phyloP scores from a whole-genome alignment of 2,113 vertebrate species.

The Chionis minor region DNA sequence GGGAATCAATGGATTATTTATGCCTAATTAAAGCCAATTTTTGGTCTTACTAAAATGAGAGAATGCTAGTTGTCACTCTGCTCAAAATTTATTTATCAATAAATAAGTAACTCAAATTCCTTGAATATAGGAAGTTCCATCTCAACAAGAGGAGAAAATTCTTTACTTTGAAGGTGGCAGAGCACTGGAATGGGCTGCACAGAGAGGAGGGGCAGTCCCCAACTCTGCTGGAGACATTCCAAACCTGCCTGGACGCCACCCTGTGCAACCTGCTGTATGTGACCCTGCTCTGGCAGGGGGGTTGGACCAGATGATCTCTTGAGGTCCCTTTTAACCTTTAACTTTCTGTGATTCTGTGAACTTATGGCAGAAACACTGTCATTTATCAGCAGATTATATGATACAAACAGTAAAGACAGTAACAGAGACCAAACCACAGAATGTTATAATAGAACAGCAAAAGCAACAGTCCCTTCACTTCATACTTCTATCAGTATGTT shows the following conservation, averaged over 20 bases:
- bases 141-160: no score
- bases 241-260: no score
- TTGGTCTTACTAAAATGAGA: neutral
- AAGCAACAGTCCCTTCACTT: neutral
- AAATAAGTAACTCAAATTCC: neutral
- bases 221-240: no score
- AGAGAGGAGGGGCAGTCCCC: no score
- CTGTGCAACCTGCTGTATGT: no score
- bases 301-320: no score
- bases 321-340: no score
- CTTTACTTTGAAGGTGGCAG: no score
- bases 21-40: neutral
- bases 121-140: no score
- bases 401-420: neutral
- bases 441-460: neutral
- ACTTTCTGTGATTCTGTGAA: no score
- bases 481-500: neutral
- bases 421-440: neutral
- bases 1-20: neutral
- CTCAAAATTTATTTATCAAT: neutral
- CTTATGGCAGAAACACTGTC: neutral
- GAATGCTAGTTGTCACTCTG: neutral
- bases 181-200: no score
- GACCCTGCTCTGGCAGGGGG: no score
- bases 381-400: neutral